Conservation (phyloP, 2,888 invertebrate species). For the Drosophila bunnanda region DNA sequence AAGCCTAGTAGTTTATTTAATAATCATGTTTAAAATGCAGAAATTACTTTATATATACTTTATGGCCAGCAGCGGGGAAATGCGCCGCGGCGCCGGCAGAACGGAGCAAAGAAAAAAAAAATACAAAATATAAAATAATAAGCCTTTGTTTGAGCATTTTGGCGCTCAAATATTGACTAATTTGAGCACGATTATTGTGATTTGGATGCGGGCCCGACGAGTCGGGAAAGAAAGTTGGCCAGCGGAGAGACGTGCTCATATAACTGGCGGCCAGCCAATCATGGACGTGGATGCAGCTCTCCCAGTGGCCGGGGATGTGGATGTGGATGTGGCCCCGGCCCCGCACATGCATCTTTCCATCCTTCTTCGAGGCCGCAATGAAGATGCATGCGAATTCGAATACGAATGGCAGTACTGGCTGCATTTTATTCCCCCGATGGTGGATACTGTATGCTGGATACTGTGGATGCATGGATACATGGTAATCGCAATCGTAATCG, state of each 20-base stretch:
- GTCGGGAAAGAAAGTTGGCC: constrained; percentile 65
- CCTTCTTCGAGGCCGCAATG: constrained; percentile 46
- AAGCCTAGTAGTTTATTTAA: constrained; percentile 66
- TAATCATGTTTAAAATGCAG: constrained; percentile 74
- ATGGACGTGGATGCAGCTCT: constrained; percentile 60
- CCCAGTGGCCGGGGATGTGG: constrained; percentile 45
- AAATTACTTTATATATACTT: constrained; percentile 77
- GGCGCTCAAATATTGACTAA: constrained; percentile 82
- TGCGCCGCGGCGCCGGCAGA: constrained; percentile 14
- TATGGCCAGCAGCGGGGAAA: constrained; percentile 46
- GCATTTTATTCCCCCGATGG: constrained; percentile 55
- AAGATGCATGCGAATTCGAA: constrained; percentile 69
- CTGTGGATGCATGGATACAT: constrained; percentile 48
- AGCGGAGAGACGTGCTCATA: constrained; percentile 52
- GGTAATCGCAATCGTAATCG: constrained; percentile 78
- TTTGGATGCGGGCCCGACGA: constrained; percentile 58
- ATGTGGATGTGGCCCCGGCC: no score
- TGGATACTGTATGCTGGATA: constrained; percentile 37
- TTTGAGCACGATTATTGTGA: constrained; percentile 82
- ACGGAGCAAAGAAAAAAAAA: constrained; percentile 25
- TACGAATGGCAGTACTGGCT: constrained; percentile 19
- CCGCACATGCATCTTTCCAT: constrained; percentile 66
- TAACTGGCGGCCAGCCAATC: constrained; percentile 78
- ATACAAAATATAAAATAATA: constrained; percentile 67
- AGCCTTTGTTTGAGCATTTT: constrained; percentile 68